A percentile compares a stretch with the other conserved stretches of the same genome.
Conservation (phyloP, 2,113 vertebrate species). For the Aegypius monachus region DNA sequence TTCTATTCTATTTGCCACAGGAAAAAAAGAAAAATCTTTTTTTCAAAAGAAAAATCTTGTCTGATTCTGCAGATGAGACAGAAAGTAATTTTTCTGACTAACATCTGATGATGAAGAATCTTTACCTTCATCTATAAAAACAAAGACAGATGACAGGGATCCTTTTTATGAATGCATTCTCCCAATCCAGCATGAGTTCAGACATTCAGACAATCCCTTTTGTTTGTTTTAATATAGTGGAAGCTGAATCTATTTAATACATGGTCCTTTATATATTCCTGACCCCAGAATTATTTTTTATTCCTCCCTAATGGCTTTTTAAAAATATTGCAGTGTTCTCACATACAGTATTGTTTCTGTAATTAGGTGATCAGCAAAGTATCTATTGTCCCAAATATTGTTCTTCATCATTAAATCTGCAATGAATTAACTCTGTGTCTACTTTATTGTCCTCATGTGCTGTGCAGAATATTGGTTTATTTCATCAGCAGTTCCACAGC, state of each 20-base stretch:
- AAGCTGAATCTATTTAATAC: neutral
- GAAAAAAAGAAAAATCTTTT: no score
- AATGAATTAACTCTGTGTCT: neutral
- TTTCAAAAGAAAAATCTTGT: neutral
- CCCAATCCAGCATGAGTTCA: neutral
- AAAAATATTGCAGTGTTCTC: neutral
- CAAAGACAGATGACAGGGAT: neutral
- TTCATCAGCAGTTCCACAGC: neutral
- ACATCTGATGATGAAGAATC: neutral
- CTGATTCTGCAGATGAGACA: neutral
- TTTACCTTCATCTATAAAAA: neutral
- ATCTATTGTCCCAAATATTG: neutral
- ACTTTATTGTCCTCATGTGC: neutral
- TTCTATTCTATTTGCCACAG: neutral
- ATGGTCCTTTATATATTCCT: accelerated
- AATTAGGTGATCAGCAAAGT: neutral
- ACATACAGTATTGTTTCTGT: neutral
- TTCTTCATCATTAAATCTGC: neutral
- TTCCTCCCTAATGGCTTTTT: neutral
- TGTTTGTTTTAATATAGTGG: neutral
- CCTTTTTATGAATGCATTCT: neutral
- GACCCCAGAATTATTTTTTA: neutral
- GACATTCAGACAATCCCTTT: neutral
- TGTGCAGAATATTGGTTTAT: neutral
- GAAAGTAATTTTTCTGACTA: neutral